Evolutionary conservation across 2,888 invertebrate species (phyloP).

Genomic region (Eupithecia pulchellata): DNA sequence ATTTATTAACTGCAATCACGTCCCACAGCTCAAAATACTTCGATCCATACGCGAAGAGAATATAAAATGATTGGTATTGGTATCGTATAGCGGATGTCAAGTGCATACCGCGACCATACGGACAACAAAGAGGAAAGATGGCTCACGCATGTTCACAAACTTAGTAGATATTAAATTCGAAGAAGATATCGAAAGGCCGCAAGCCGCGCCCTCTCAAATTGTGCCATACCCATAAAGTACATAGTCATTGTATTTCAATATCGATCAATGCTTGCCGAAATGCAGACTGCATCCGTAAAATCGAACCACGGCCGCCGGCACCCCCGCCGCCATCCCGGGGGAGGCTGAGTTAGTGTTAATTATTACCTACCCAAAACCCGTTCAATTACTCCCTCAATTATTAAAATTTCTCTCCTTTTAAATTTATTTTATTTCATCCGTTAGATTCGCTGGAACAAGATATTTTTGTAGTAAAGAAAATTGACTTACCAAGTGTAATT

Average conservation of each 20-base stretch:
- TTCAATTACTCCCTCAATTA: neutral
- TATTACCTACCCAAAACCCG: neutral
- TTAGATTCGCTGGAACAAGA: neutral
- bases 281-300: conserved; percentile 47
- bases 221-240: neutral
- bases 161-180: neutral
- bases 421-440: neutral
- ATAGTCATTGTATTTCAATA: conserved; percentile 4
- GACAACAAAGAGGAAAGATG: conserved; percentile 2
- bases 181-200: neutral
- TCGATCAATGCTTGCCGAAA: conserved; percentile 55
- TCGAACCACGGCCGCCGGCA: conserved; percentile 42
- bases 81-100: conserved; percentile 34
- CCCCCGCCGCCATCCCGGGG: conserved; percentile 59
- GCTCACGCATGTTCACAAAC: neutral
- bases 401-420: neutral
- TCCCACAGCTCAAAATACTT: conserved; percentile 17
- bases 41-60: conserved; percentile 23
- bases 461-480: conserved; percentile 40
- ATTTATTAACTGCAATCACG: conserved; percentile 6
- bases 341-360: conserved; percentile 35
- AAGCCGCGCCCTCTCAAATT: conserved; percentile 24
- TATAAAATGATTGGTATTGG: conserved; percentile 29
- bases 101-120: conserved; percentile 9
- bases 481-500: conserved; percentile 68